phyloP scores from a whole-genome alignment of 2,888 invertebrate genomes.

The Agonum fuliginosum region DNA sequence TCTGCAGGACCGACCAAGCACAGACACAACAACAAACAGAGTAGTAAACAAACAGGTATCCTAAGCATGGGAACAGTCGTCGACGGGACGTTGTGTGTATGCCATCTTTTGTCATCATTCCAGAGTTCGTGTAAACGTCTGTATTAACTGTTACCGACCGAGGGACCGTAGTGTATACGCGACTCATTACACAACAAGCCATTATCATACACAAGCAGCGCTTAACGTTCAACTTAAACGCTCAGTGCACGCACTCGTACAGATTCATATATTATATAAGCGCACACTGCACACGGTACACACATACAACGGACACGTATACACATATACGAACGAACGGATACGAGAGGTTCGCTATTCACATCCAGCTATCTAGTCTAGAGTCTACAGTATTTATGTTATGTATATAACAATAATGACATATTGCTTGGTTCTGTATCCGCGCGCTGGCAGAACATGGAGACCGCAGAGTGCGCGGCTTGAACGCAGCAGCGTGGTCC shows the following conservation, averaged over 20 bases:
- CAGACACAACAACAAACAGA: slow-evolving; percentile 53
- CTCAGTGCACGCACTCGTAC: slow-evolving; percentile 4
- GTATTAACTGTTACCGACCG: neutral
- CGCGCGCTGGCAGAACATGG: slow-evolving; percentile 34
- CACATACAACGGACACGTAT: neutral
- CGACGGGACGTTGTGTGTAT: slow-evolving; percentile 49
- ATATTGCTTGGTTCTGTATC: slow-evolving; percentile 57
- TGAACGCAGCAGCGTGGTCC: slow-evolving; percentile 55
- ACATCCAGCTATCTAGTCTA: slow-evolving; percentile 37
- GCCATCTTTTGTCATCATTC: slow-evolving; percentile 52
- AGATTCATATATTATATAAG: slow-evolving; percentile 10
- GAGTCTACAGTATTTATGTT: slow-evolving; percentile 30
- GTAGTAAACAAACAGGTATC: slow-evolving; percentile 47
- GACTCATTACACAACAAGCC: slow-evolving; percentile 34
- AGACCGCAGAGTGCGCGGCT: slow-evolving; percentile 40
- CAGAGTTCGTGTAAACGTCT: slow-evolving; percentile 8
- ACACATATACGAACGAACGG: slow-evolving; percentile 17
- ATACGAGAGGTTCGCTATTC: slow-evolving; percentile 39
- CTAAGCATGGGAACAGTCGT: slow-evolving; percentile 33
- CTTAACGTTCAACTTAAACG: no score
- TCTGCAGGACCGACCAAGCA: slow-evolving; percentile 77
- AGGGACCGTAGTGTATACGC: slow-evolving; percentile 11
- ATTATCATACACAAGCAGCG: slow-evolving; percentile 37
- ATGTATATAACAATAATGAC: slow-evolving; percentile 41
- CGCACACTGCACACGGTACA: slow-evolving; percentile 18